A percentile compares a stretch with the other conserved stretches of the same genome.
These are phyloP conservation scores for Pantelozetes paolii DNA, from an alignment of 2,888 invertebrate genomes.

Conservation along the genomic window DNA sequence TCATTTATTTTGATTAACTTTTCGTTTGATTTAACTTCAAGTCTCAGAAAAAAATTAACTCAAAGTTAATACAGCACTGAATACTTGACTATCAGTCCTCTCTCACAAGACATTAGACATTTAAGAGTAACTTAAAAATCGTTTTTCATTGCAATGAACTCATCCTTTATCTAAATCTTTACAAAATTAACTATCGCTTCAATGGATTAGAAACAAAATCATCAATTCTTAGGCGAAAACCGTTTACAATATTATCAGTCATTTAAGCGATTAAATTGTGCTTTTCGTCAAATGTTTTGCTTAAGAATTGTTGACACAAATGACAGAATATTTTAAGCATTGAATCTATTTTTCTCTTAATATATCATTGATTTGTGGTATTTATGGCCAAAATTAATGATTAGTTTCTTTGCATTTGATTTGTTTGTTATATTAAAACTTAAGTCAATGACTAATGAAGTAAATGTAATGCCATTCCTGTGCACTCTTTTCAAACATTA, in stretches of 20 bases:
- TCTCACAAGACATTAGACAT: neutral
- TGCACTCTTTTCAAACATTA: too few species aligned
- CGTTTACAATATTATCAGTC: neutral
- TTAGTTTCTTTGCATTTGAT: too few species aligned
- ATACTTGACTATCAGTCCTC: neutral
- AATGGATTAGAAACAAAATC: constrained; percentile 16
- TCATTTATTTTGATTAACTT: constrained; percentile 3
- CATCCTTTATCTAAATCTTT: constrained; percentile 17
- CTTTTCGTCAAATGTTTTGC: neutral
- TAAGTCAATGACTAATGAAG: too few species aligned
- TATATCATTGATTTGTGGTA: too few species aligned
- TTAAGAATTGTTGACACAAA: too few species aligned
- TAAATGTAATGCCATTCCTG: too few species aligned
- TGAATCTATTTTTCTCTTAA: too few species aligned
- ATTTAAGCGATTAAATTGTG: neutral
- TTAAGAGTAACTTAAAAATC: neutral
- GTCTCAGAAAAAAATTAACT: neutral
- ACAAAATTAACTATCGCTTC: neutral
- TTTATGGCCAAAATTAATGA: too few species aligned
- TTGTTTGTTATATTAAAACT: too few species aligned
- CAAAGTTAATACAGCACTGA: neutral
- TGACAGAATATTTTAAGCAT: too few species aligned
- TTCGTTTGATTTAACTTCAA: neutral
- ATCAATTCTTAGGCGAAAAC: neutral
- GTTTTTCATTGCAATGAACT: neutral